Evolutionary conservation across 2,888 invertebrate species (phyloP).

Genomic region (Chloromyia formosa): DNA sequence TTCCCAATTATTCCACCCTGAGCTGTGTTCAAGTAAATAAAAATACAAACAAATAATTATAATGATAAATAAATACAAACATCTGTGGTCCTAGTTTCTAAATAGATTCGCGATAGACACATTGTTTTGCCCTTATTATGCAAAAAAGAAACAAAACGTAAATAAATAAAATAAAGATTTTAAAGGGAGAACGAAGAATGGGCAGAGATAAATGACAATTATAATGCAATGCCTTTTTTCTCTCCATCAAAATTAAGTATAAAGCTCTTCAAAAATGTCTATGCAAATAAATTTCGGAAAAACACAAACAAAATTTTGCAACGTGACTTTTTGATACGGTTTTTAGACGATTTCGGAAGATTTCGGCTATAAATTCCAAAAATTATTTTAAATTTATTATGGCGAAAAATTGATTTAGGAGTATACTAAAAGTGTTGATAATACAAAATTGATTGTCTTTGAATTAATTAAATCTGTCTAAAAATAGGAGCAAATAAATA

Average conservation of each 20-base stretch:
- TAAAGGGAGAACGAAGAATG: neutral
- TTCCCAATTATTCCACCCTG: conserved; percentile 53
- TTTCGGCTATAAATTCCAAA: neutral
- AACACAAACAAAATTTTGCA: neutral
- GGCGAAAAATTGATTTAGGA: neutral
- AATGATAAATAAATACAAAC: conserved; percentile 38
- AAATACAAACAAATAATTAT: too few relatives aligned
- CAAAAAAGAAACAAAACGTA: too few relatives aligned
- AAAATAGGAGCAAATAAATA: neutral
- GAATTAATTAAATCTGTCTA: neutral
- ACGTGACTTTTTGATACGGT: neutral
- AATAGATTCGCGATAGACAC: neutral
- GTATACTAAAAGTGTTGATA: neutral
- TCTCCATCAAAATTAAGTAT: too few relatives aligned
- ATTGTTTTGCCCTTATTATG: neutral
- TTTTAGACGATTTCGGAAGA: neutral
- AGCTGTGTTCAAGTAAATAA: conserved; percentile 61
- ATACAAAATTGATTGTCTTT: neutral
- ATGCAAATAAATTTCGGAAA: too few relatives aligned
- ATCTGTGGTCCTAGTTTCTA: conserved; percentile 55
- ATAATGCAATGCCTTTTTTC: neutral
- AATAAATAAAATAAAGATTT: neutral
- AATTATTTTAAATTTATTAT: neutral
- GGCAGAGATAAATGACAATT: neutral
- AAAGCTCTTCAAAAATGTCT: too few relatives aligned